These are phyloP conservation scores for Bugulina stolonifera DNA, from an alignment of 2,888 invertebrate genomes.

Conservation along the genomic window DNA sequence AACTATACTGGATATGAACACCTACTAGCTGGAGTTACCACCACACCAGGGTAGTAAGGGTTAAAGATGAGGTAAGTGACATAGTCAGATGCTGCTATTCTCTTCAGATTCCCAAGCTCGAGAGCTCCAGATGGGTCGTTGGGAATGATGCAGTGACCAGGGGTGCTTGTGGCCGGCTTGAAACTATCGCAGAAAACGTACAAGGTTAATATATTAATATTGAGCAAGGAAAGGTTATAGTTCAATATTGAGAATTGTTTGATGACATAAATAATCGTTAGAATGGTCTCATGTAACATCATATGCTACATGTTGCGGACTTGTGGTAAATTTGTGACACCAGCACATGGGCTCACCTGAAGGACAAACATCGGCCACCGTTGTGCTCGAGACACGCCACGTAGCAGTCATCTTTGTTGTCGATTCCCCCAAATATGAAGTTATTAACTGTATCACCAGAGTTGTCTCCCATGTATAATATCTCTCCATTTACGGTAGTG, in stretches of 20 bases:
- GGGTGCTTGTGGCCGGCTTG: not conserved
- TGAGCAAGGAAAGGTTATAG: too few relatives aligned
- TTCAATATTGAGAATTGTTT: too few relatives aligned
- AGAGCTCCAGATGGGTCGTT: not conserved
- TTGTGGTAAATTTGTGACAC: too few relatives aligned
- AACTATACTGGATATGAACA: not conserved
- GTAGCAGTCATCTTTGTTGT: not conserved
- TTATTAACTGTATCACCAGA: not conserved
- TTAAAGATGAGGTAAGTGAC: not conserved
- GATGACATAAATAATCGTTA: too few relatives aligned
- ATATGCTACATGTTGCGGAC: too few relatives aligned
- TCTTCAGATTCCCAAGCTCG: not conserved
- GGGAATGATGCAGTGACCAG: not conserved
- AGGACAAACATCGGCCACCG: not conserved
- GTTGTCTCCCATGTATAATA: not conserved
- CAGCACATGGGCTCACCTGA: slow-evolving; percentile 12
- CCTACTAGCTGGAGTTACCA: too few relatives aligned
- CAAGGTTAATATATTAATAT: too few relatives aligned
- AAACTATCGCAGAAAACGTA: too few relatives aligned
- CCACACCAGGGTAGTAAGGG: too few relatives aligned
- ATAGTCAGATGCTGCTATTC: not conserved
- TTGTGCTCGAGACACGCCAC: not conserved
- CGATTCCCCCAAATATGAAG: not conserved
- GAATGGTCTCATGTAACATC: too few relatives aligned
- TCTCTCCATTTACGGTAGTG: not conserved